These are phyloP conservation scores for Vulpes vulpes DNA, from an alignment of 2,113 vertebrate species.

Conservation along the genomic window DNA sequence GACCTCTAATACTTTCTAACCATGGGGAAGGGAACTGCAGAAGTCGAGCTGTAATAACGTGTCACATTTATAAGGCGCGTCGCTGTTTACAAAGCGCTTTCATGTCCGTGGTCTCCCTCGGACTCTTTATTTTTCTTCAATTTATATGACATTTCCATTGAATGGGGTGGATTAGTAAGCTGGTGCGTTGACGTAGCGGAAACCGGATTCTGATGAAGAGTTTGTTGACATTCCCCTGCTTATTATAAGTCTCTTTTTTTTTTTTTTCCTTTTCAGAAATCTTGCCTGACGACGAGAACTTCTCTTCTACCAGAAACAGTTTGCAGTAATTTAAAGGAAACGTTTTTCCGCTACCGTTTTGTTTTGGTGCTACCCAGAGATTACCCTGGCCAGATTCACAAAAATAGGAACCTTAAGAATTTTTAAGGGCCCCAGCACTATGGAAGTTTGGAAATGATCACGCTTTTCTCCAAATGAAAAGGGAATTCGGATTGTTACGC, in stretches of 20 bases:
- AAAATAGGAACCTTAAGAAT: not conserved
- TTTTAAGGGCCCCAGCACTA: conserved; percentile 64
- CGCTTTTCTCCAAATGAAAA: conserved; percentile 71
- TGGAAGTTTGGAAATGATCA: conserved; percentile 64
- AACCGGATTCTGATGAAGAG: not conserved
- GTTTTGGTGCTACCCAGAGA: conserved; percentile 25
- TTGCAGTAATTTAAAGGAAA: conserved; percentile 59
- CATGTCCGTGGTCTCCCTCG: not conserved
- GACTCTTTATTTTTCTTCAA: conserved; percentile 46
- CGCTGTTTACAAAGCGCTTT: conserved; percentile 71
- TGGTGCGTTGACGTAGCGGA: not conserved
- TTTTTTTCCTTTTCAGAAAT: not conserved
- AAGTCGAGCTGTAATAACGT: conserved; percentile 65
- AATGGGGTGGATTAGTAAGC: not conserved
- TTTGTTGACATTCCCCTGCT: conserved; percentile 45
- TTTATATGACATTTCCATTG: conserved; percentile 57
- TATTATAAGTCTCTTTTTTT: not conserved
- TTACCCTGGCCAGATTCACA: conserved; percentile 46
- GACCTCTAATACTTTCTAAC: conserved; percentile 73
- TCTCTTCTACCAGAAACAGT: conserved; percentile 36
- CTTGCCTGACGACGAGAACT: conserved; percentile 28
- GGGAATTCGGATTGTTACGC: conserved; percentile 73
- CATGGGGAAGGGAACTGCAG: conserved; percentile 67
- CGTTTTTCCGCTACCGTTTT: conserved; percentile 61
- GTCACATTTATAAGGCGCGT: conserved; percentile 55